Conservation (phyloP, 2,797 vertebrate species). For the Anolis apletophallus region DNA sequence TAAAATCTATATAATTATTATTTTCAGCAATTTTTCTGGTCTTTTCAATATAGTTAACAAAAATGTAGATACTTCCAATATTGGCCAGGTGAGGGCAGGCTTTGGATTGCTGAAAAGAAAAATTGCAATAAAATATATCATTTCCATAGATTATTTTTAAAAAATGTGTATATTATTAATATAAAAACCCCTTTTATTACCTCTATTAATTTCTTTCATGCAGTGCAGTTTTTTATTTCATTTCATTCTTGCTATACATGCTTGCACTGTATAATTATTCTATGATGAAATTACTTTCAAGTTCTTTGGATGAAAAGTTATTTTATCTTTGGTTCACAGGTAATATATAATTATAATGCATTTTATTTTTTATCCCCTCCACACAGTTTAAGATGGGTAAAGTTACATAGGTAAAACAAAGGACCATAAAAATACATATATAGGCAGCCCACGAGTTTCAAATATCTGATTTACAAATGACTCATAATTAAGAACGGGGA, state of each 20-base stretch:
- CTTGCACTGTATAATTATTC: not conserved
- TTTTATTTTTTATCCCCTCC: too few relatives aligned
- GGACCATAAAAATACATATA: too few relatives aligned
- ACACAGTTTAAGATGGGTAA: too few relatives aligned
- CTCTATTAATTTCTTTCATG: not conserved
- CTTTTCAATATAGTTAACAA: not conserved
- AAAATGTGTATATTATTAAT: not conserved
- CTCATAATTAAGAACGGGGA: too few relatives aligned
- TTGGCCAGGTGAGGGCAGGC: not conserved
- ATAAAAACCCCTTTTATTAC: not conserved
- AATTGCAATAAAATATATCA: not conserved
- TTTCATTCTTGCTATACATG: not conserved
- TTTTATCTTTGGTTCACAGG: not conserved
- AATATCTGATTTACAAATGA: too few relatives aligned
- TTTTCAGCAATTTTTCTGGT: too few relatives aligned
- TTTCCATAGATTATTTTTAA: not conserved
- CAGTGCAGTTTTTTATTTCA: not conserved
- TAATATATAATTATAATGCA: too few relatives aligned
- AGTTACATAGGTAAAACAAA: too few relatives aligned
- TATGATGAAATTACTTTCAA: not conserved
- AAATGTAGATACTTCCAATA: constrained; percentile 1
- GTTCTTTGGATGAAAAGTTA: not conserved
- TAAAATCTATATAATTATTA: not conserved
- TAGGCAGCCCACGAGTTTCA: too few relatives aligned
- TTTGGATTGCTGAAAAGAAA: not conserved